These are phyloP conservation scores for Xyrauchen texanus DNA, from an alignment of 2,113 vertebrate species.

Conservation along the genomic window DNA sequence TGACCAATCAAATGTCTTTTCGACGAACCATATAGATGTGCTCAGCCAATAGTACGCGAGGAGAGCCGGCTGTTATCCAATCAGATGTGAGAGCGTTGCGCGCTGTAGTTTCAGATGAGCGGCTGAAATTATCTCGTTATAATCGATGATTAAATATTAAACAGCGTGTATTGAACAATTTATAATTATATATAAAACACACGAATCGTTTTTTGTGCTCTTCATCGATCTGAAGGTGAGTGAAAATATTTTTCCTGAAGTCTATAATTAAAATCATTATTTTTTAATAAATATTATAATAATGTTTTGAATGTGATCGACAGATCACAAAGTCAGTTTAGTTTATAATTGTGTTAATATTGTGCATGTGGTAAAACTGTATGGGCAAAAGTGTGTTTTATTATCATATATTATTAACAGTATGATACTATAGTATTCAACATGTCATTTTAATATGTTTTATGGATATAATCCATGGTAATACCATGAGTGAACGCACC, in stretches of 20 bases:
- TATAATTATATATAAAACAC: not conserved
- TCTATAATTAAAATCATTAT: not conserved
- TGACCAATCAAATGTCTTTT: not conserved
- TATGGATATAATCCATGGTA: not conserved
- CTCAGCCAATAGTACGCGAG: not conserved
- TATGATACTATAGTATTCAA: too few relatives aligned
- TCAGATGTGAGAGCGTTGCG: too few relatives aligned
- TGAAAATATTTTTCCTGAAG: not conserved
- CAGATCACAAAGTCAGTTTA: too few relatives aligned
- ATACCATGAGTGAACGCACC: constrained; percentile 38
- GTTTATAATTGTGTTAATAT: too few relatives aligned
- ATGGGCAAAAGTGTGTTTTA: too few relatives aligned
- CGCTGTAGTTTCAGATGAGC: too few relatives aligned
- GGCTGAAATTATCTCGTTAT: not conserved
- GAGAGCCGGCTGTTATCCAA: not conserved
- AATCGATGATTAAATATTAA: not conserved
- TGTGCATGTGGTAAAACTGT: too few relatives aligned
- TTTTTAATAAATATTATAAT: too few relatives aligned
- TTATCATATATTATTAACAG: too few relatives aligned
- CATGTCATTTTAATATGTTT: not conserved
- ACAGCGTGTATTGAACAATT: not conserved
- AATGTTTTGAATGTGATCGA: too few relatives aligned
- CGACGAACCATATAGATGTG: not conserved
- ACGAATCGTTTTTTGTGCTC: not conserved
- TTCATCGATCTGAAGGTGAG: not conserved